These are phyloP conservation scores for Hyla sarda DNA, from an alignment of 2,113 vertebrate genomes.

Conservation along the genomic window DNA sequence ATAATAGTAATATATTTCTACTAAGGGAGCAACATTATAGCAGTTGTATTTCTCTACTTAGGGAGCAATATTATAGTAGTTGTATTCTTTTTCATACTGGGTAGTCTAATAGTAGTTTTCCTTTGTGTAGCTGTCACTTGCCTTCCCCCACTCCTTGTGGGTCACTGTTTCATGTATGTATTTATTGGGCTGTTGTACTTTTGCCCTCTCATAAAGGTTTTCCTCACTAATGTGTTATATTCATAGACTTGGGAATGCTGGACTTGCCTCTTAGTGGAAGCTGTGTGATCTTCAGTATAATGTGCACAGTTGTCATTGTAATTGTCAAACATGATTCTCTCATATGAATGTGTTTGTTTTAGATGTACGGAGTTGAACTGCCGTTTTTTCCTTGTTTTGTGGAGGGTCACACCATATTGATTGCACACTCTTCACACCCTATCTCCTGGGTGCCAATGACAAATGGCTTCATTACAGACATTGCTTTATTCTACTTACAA, in stretches of 20 bases:
- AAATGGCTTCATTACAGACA: slow-evolving; percentile 61
- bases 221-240: not conserved
- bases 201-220: not conserved
- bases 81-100: not conserved
- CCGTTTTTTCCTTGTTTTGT: slow-evolving; percentile 58
- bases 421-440: slow-evolving; percentile 64
- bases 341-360: not conserved
- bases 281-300: not conserved
- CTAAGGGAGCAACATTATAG: not conserved
- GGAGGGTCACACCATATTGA: slow-evolving; percentile 73
- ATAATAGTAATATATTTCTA: not conserved
- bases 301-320: not conserved
- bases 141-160: too few species aligned
- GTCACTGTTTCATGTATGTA: not conserved
- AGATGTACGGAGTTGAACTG: not conserved
- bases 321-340: slow-evolving; percentile 25
- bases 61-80: too few species aligned
- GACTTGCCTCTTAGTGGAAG: not conserved
- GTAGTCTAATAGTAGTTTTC: not conserved
- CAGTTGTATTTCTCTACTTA: too few species aligned
- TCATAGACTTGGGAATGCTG: not conserved
- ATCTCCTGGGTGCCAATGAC: slow-evolving; percentile 45
- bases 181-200: not conserved
- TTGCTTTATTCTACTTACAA: slow-evolving; percentile 68
- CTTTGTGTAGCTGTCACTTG: not conserved